These are phyloP conservation scores for Xerus inauris DNA, from an alignment of 2,113 vertebrate species.

Conservation along the genomic window DNA sequence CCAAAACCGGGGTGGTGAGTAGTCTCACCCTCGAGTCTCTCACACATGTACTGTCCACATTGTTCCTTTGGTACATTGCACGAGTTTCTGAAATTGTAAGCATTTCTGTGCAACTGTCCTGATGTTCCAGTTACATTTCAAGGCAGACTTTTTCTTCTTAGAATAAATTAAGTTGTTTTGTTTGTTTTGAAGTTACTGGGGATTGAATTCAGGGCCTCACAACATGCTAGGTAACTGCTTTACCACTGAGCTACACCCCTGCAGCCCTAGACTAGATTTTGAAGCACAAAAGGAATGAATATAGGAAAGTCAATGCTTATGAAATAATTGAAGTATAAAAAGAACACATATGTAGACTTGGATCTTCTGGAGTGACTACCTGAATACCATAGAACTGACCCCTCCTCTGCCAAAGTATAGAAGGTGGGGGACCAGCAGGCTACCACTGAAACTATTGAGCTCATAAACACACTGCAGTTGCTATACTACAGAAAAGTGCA, in stretches of 20 bases:
- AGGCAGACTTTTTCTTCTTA: background rate
- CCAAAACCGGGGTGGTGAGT: background rate
- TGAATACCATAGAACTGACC: background rate
- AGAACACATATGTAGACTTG: background rate
- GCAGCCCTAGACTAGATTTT: too few species aligned
- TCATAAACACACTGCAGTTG: background rate
- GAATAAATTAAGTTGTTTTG: background rate
- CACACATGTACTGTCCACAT: background rate
- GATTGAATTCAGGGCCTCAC: too few species aligned
- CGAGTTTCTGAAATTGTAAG: slow-evolving; percentile 10
- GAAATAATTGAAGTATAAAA: background rate
- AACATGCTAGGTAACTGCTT: too few species aligned
- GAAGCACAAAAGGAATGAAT: background rate
- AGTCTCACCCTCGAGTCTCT: background rate
- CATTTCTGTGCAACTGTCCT: background rate
- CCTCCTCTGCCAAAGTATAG: background rate
- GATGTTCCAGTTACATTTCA: slow-evolving; percentile 2
- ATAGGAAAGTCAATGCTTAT: background rate
- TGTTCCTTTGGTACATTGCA: background rate
- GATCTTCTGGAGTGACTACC: background rate
- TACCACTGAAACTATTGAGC: background rate
- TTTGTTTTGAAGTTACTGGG: background rate
- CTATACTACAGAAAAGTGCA: background rate
- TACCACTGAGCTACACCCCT: too few species aligned
- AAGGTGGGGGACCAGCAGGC: too few species aligned